A percentile compares a stretch with the other conserved stretches of the same genome.
These are phyloP conservation scores for Drosophila multiciliata DNA, from an alignment of 2,888 invertebrate genomes.

Conservation along the genomic window DNA sequence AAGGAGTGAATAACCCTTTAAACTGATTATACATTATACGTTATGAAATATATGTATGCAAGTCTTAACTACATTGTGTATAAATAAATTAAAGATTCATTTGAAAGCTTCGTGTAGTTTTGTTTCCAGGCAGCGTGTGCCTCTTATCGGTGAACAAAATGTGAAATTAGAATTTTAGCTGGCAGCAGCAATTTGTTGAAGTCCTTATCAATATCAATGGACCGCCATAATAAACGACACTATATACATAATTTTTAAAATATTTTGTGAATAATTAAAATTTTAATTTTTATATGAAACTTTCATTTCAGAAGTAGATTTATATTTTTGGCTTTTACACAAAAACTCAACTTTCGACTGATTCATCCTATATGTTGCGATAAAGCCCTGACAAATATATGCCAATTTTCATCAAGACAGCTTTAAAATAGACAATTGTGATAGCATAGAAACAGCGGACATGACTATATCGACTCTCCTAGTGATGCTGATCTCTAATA, in stretches of 20 bases:
- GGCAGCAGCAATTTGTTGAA: conserved; percentile 34
- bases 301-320: no score
- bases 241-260: not conserved
- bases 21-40: not conserved
- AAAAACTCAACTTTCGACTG: not conserved
- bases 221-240: conserved; percentile 24
- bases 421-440: not conserved
- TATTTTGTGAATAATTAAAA: not conserved
- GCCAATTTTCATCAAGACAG: not conserved
- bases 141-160: conserved; percentile 46
- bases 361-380: not conserved
- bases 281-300: not conserved
- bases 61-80: conserved; percentile 10
- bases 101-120: conserved; percentile 38
- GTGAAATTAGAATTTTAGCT: conserved; percentile 47
- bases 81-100: conserved; percentile 37
- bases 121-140: conserved; percentile 53
- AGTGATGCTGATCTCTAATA: not conserved
- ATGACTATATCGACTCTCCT: not conserved
- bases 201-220: conserved; percentile 50
- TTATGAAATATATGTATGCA: conserved; percentile 4
- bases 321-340: not conserved
- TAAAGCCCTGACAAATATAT: not conserved
- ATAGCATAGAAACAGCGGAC: not conserved
- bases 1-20: conserved; percentile 46